Base-by-base conservation (phyloP, 2,113 vertebrate species). In the Ailuropoda melanoleuca region DNA sequence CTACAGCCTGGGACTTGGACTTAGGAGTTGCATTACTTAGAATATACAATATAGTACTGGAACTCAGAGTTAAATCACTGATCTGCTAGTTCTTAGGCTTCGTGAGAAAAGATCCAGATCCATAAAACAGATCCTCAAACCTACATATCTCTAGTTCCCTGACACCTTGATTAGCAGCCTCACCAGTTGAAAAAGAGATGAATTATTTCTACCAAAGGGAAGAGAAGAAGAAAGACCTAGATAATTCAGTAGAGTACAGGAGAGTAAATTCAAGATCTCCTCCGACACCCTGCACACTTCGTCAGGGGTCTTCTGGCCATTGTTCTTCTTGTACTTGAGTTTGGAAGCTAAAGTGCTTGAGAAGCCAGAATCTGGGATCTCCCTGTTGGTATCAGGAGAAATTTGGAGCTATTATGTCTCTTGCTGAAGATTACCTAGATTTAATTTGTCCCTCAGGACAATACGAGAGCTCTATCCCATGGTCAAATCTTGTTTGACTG, bases 151-250 rank as follows among this genome's bases (percentile, higher is more conserved):
- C 64, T 84, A 80, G 90, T 88, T 96, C 82, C 93, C 64, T 48
- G 60, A 97, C 92, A 50, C 48, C 85, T 95, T 97, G 58, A 17
- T 77, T 96, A 93, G 58, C 70, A 97, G 93, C 89, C 72, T 96
- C 37, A 72, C 58, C 53, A 82, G 64, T 15, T 97, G 75, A 97
- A 97, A 75, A 97, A 96, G 86, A 58, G 50, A 95, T 93, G 60
- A 96, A 91, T 93, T 92, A 97, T 90, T 97, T 86, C 89, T 94
- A 14, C 90, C 12, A 46, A 88, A 96, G 90, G 24, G 82, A 91
- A 31, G 55, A 95, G 48, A 97, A 60, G 90, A 91, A 93, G 77
- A 95, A 95, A 96, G 60, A 78, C 18, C 75, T 96, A 83, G 70
- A 97, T 14, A 93, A n/a, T 94, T 97, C 80, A 97, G 83, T 70